Evolutionary conservation across 2,797 vertebrate genomes (phyloP).

Genomic region (Galaxias olidus): DNA sequence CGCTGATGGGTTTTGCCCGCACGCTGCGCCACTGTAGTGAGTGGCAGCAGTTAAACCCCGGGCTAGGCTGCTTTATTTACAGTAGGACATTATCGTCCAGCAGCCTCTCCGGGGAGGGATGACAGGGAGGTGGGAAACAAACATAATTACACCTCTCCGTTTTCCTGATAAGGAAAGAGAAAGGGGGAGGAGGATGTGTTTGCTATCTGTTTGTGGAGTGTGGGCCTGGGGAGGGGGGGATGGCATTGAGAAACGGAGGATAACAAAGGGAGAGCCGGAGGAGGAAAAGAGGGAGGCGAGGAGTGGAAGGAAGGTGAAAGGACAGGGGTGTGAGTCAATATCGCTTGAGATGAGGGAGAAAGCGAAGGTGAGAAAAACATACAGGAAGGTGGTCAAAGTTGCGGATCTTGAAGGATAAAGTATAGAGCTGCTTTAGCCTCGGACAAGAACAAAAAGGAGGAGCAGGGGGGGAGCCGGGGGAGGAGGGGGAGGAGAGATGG

Average conservation of each 20-base stretch:
- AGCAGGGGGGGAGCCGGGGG: slow-evolving; percentile 37
- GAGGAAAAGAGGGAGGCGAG: not conserved
- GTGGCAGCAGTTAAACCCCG: slow-evolving; percentile 6
- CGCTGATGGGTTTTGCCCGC: slow-evolving; percentile 12
- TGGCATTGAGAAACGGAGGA: slow-evolving; percentile 12
- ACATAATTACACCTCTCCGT: slow-evolving; percentile 66
- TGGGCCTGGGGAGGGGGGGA: slow-evolving; percentile 49
- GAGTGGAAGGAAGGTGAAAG: not conserved
- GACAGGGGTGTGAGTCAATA: slow-evolving; percentile 45
- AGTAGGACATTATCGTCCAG: slow-evolving; percentile 65
- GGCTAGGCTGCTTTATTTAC: slow-evolving; percentile 65
- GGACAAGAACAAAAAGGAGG: slow-evolving; percentile 35
- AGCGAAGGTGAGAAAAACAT: slow-evolving; percentile 17
- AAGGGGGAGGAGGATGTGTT: slow-evolving; percentile 45
- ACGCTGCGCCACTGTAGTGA: not conserved
- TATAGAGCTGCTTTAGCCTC: no score
- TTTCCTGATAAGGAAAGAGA: slow-evolving; percentile 60
- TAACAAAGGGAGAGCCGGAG: slow-evolving; percentile 21
- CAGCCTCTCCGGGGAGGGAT: slow-evolving; percentile 57
- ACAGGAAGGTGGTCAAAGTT: not conserved
- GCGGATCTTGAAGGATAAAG: not conserved
- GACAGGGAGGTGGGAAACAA: slow-evolving; percentile 69
- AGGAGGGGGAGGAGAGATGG: slow-evolving; percentile 33
- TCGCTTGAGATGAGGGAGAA: slow-evolving; percentile 17
- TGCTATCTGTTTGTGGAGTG: slow-evolving; percentile 46